Evolutionary conservation across 2,113 vertebrate genomes (phyloP).

Genomic region (Aplodontia rufa): DNA sequence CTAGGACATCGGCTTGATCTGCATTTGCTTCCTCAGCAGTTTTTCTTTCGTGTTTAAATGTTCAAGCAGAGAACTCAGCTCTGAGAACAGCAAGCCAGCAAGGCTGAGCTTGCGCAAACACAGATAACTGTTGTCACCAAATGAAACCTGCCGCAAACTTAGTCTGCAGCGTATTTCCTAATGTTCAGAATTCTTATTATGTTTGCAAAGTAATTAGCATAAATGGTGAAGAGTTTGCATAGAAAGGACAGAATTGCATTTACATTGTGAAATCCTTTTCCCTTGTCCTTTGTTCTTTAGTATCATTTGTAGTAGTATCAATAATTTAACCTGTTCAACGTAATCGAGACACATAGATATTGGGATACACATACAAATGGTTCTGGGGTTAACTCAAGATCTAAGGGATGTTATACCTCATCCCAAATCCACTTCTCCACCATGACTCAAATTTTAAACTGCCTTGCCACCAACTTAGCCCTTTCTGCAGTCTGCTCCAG

Average conservation of each 20-base stretch:
- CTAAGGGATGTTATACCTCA: neutral
- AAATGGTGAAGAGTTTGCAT: neutral
- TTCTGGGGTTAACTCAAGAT: neutral
- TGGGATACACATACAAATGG: neutral
- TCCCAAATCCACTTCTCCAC: neutral
- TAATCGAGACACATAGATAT: neutral
- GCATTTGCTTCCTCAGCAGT: constrained; percentile 40
- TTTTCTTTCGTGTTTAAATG: neutral
- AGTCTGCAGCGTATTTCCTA: neutral
- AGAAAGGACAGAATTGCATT: neutral
- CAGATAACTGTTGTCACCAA: neutral
- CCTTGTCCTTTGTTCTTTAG: neutral
- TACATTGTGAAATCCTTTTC: neutral
- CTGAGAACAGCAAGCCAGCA: neutral
- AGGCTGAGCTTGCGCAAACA: neutral
- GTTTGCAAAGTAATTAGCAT: neutral
- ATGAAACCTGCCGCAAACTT: neutral
- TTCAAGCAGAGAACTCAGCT: neutral
- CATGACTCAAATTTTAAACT: neutral
- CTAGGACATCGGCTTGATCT: neutral
- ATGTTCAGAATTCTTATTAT: neutral
- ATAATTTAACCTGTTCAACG: neutral
- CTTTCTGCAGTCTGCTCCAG: neutral
- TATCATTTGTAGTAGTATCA: neutral
- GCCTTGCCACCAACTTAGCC: neutral